phyloP scores from a whole-genome alignment of 2,888 invertebrate genomes.

The Cistogaster globosa region DNA sequence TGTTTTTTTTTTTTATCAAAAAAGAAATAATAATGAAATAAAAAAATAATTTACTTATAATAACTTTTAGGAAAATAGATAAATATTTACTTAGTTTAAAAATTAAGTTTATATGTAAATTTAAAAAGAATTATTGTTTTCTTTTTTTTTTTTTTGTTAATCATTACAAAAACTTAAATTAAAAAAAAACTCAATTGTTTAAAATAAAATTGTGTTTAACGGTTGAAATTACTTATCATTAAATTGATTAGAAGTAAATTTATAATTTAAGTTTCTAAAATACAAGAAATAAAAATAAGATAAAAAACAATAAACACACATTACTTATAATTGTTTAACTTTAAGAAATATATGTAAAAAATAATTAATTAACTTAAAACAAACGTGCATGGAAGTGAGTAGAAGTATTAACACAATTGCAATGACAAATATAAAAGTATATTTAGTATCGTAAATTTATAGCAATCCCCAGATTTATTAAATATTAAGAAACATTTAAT shows the following conservation, averaged over 20 bases:
- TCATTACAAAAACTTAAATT: conserved; percentile 53
- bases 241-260: conserved; percentile 22
- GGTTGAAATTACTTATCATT: conserved; percentile 27
- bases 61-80: conserved; percentile 54
- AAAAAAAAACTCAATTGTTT: conserved; percentile 54
- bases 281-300: conserved; percentile 53
- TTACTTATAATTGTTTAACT: conserved; percentile 45
- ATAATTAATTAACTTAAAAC: conserved; percentile 40
- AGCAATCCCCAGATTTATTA: too few species aligned
- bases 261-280: conserved; percentile 31
- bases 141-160: conserved; percentile 28
- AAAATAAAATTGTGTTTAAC: conserved; percentile 39
- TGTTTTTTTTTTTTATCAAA: conserved; percentile 24
- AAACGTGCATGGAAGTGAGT: conserved; percentile 19
- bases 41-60: conserved; percentile 39
- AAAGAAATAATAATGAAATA: conserved; percentile 60
- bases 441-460: too few species aligned
- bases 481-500: too few species aligned
- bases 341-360: conserved; percentile 24
- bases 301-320: conserved; percentile 48
- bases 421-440: conserved; percentile 1
- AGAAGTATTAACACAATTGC: conserved; percentile 24
- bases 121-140: conserved; percentile 33
- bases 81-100: conserved; percentile 62
- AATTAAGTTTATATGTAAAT: conserved; percentile 52